Percentiles rank a stretch among this genome's conserved stretches.
phyloP scores from a whole-genome alignment of 92 coral and sea anemone genomes.

The Paramuricea clavata region DNA sequence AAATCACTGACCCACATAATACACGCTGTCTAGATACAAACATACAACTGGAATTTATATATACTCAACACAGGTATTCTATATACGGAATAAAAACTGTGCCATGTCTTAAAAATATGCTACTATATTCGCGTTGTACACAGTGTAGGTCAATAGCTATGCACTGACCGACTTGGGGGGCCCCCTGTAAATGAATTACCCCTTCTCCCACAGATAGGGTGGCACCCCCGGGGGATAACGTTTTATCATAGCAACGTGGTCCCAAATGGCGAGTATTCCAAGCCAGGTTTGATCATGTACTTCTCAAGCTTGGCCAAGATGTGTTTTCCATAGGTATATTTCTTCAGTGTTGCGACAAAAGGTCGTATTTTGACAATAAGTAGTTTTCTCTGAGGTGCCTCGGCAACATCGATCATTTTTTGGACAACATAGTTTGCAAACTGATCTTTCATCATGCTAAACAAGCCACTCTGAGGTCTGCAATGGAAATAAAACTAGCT shows the following conservation, averaged over 20 bases:
- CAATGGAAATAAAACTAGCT: not conserved
- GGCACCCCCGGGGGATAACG: slow-evolving; percentile 16
- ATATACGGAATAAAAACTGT: slow-evolving; percentile 17
- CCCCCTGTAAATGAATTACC: not conserved
- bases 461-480: slow-evolving; percentile 78
- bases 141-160: slow-evolving; percentile 4
- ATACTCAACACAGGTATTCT: not conserved
- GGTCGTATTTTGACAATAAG: slow-evolving; percentile 96
- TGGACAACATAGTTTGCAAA: slow-evolving; percentile 99
- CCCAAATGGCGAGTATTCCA: slow-evolving; percentile 41
- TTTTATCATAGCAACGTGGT: slow-evolving; percentile 40
- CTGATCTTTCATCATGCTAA: slow-evolving; percentile 99
- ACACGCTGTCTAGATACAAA: slow-evolving; percentile 5
- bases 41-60: not conserved
- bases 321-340: slow-evolving; percentile 98
- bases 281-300: slow-evolving; percentile 62
- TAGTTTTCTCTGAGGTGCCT: slow-evolving; percentile 92
- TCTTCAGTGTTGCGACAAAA: slow-evolving; percentile 92
- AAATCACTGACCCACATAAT: slow-evolving; percentile 1
- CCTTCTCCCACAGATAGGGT: not conserved
- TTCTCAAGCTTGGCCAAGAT: slow-evolving; percentile 97
- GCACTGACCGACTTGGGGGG: not conserved
- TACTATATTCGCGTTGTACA: not conserved
- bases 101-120: slow-evolving; percentile 4
- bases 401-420: slow-evolving; percentile 99